Conservation (phyloP, 2,113 vertebrate species). For the Psephotus haematonotus region DNA sequence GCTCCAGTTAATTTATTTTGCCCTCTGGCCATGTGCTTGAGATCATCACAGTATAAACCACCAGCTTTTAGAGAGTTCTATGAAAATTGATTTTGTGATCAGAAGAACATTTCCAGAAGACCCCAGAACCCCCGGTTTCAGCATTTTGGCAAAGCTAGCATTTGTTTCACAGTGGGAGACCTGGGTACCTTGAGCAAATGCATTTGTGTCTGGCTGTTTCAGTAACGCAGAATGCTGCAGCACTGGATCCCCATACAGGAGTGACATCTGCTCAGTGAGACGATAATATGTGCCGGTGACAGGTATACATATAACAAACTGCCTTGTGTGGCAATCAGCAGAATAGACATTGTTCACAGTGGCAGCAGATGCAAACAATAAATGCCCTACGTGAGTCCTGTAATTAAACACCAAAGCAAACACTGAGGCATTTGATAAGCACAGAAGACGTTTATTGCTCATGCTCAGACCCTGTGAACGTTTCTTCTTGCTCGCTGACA, state of each 20-base stretch:
- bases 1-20: background rate
- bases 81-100: background rate
- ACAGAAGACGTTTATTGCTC: constrained; percentile 28
- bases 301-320: background rate
- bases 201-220: background rate
- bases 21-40: background rate
- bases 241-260: background rate
- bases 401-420: constrained; percentile 46
- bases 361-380: constrained; percentile 29
- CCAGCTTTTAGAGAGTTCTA: background rate
- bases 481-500: constrained; percentile 34
- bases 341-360: background rate
- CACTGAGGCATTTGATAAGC: background rate
- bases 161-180: background rate
- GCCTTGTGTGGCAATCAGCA: background rate
- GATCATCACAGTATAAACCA: background rate
- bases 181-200: background rate
- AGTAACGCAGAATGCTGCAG: background rate
- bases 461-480: background rate
- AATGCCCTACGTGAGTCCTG: background rate
- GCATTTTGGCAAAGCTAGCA: background rate
- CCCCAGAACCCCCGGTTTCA: background rate
- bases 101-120: background rate
- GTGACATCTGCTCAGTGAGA: background rate
- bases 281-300: background rate